Percentiles rank a stretch among this genome's conserved stretches.
These are phyloP conservation scores for Leptosomus discolor DNA, from an alignment of 2,113 vertebrate species.

Conservation along the genomic window DNA sequence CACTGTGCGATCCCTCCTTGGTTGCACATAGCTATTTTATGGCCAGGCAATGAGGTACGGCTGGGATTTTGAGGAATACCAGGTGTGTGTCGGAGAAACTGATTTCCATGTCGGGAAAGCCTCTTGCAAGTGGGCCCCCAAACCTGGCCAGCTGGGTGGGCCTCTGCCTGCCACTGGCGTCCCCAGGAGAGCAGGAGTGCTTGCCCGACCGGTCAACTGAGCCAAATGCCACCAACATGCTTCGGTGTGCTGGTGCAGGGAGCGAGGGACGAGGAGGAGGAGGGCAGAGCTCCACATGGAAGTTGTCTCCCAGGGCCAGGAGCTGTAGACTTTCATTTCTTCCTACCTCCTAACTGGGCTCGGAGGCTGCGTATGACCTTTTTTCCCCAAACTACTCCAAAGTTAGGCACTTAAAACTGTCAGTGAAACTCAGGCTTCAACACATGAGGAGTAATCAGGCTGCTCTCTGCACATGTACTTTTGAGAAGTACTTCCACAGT, in stretches of 20 bases:
- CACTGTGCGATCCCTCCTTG: accelerated
- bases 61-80: background rate
- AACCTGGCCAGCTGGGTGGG: background rate
- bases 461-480: background rate
- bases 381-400: background rate
- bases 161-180: accelerated
- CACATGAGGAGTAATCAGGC: background rate
- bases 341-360: background rate
- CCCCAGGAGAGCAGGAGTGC: background rate
- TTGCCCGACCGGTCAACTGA: accelerated
- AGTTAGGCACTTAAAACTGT: background rate
- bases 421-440: background rate
- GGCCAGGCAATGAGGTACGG: background rate
- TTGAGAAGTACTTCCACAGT: background rate
- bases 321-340: background rate
- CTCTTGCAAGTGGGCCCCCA: background rate
- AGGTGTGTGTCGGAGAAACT: background rate
- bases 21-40: background rate
- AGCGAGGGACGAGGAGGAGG: accelerated
- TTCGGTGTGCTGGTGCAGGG: accelerated
- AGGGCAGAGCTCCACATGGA: background rate
- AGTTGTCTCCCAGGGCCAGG: background rate
- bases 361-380: accelerated
- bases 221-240: background rate
- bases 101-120: accelerated